Base-by-base conservation (phyloP, 2,113 vertebrate species). In the Xenopus borealis region DNA sequence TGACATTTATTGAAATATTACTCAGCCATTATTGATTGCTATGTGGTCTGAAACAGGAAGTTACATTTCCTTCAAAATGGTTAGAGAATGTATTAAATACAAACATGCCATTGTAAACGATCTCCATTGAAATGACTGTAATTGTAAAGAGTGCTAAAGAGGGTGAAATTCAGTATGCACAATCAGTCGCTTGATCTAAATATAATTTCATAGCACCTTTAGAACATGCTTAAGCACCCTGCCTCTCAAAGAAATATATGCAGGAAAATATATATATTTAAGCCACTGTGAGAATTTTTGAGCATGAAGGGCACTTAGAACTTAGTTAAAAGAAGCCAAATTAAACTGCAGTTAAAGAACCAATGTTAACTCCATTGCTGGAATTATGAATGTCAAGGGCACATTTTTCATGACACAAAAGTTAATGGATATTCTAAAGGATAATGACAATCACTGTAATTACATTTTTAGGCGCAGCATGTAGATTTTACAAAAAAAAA, bases 301-400 rank as follows among this genome's bases (percentile, higher is more conserved):
- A 27, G 23, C 50, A 69, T 33, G 66, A 27, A 66, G 66, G 30
- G 47, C 66, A 68, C 66, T 53, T 68, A 50, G 47, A 68, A 69
- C 53, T 55, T 55, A 10, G 53, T 45, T 33, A 58, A 40, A 12
- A 70, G 57, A 59, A 58, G 11, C 18, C 46, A 30, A 68, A 68
- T 46, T 27, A 65, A 69, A 23, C 55, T 33, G 16, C 55, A 69
- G 12, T 69, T 57, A 58, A 58, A 55, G 44, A 33, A 58, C 52
- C 30, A 19, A 27, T 44, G 33, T 53, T 55, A 53, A 19, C 55
- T 33, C 23, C 30, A 57, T n/a, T 57, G 30, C 12, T 13, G n/a
- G 53, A 30, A 30, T 44, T 70, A 70, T 59, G 18, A 70, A 59
- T 59, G 68, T 70, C 68, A 70, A 70, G 68, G 68, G 53, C 68